Percentiles rank a stretch among this genome's conserved stretches.
phyloP scores from a whole-genome alignment of 2,113 vertebrate genomes.

The Onychorhynchus coronatus region DNA sequence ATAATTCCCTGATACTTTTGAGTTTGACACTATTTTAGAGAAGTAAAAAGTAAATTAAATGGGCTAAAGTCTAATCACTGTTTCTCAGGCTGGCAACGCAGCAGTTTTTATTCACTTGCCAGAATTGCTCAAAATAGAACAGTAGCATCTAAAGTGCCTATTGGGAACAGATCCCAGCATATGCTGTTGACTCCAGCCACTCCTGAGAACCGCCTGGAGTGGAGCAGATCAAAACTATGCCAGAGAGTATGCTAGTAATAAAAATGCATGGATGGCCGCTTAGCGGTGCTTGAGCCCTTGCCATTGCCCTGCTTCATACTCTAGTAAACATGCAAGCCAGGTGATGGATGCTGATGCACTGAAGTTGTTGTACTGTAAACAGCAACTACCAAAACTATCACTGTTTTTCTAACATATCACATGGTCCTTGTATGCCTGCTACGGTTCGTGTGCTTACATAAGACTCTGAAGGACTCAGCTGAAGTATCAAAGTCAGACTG shows the following conservation, averaged over 20 bases:
- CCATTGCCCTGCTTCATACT: background rate
- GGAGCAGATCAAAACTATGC: background rate
- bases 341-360: background rate
- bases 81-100: background rate
- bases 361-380: background rate
- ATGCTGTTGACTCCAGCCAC: background rate
- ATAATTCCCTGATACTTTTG: background rate
- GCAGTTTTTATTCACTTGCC: background rate
- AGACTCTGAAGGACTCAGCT: background rate
- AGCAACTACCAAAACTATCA: background rate
- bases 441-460: accelerated
- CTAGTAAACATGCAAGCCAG: background rate
- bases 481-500: background rate
- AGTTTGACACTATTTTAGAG: background rate
- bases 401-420: background rate
- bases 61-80: background rate
- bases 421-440: background rate
- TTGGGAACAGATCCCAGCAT: background rate
- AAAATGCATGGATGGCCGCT: background rate
- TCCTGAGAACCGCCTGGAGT: background rate
- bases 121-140: background rate
- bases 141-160: background rate
- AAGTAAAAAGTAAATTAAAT: background rate
- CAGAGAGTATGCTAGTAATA: background rate
- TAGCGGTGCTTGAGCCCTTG: background rate